phyloP scores from a whole-genome alignment of 2,113 vertebrate species.

The Geothlypis trichas region DNA sequence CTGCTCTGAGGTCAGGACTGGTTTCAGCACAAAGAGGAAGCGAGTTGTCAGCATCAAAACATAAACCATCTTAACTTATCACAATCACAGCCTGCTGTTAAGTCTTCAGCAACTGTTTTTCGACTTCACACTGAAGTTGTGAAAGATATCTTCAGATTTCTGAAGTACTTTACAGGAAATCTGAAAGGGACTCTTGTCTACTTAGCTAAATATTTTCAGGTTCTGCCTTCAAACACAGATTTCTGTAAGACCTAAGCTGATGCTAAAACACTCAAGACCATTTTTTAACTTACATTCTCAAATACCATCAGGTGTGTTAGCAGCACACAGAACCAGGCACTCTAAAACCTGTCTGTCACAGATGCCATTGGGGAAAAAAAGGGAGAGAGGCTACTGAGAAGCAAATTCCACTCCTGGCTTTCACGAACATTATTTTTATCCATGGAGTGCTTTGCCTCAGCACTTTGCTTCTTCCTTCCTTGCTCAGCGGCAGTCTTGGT shows the following conservation, averaged over 20 bases:
- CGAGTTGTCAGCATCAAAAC: neutral
- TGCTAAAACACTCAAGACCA: neutral
- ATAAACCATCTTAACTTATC: conserved; percentile 20
- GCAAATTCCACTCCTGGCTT: neutral
- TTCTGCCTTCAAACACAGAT: neutral
- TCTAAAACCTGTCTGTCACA: neutral
- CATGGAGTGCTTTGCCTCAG: neutral
- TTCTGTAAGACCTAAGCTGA: neutral
- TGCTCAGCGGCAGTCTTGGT: neutral
- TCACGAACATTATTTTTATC: neutral
- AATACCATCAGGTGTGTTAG: neutral
- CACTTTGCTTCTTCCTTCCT: neutral
- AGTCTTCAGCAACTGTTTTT: conserved; percentile 28
- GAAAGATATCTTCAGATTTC: conserved; percentile 15
- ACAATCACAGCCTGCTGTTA: neutral
- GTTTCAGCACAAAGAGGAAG: neutral
- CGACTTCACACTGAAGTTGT: neutral
- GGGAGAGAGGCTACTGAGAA: neutral
- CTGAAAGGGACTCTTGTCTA: neutral
- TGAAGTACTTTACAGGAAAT: neutral
- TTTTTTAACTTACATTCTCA: neutral
- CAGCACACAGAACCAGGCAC: neutral
- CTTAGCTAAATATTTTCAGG: neutral
- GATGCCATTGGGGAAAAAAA: neutral
- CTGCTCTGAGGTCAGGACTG: conserved; percentile 21